Evolutionary conservation across 1,140 invertebrate genomes (phyloP).

Genomic region (Aphaenogaster ashmeadi): DNA sequence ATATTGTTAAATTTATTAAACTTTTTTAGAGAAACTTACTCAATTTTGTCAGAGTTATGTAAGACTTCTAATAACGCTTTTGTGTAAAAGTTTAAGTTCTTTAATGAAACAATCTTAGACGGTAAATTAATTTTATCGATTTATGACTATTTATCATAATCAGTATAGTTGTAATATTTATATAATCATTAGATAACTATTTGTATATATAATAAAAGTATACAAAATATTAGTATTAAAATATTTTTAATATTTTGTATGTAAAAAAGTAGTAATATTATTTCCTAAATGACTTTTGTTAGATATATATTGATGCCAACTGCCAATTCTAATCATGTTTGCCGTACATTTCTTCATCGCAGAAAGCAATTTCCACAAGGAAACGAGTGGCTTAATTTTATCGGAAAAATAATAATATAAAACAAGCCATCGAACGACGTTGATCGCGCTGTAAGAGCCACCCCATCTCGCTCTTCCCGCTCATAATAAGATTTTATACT

Average conservation of each 20-base stretch:
- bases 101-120: background rate
- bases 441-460: conserved; percentile 25
- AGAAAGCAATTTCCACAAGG: conserved; percentile 81
- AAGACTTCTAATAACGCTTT: background rate
- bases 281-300: conserved; percentile 5
- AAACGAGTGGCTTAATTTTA: conserved; percentile 82
- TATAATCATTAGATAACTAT: background rate
- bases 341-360: conserved; percentile 65
- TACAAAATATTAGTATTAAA: background rate
- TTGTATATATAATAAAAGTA: background rate
- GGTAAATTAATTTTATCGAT: background rate
- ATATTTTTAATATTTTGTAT: background rate
- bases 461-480: conserved; percentile 37
- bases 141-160: background rate
- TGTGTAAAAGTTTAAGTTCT: background rate
- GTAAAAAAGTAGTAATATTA: background rate
- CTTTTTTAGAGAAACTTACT: conserved; percentile 72
- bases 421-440: conserved; percentile 39
- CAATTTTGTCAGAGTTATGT: conserved; percentile 75
- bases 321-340: conserved; percentile 53
- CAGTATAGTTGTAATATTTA: background rate
- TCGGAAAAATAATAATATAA: conserved; percentile 76
- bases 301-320: conserved; percentile 9
- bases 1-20: conserved; percentile 46
- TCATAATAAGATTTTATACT: conserved; percentile 68